Percentiles rank a stretch among this genome's conserved stretches.
Conservation (phyloP, 1,140 invertebrate species). For the Cyclina sinensis region DNA sequence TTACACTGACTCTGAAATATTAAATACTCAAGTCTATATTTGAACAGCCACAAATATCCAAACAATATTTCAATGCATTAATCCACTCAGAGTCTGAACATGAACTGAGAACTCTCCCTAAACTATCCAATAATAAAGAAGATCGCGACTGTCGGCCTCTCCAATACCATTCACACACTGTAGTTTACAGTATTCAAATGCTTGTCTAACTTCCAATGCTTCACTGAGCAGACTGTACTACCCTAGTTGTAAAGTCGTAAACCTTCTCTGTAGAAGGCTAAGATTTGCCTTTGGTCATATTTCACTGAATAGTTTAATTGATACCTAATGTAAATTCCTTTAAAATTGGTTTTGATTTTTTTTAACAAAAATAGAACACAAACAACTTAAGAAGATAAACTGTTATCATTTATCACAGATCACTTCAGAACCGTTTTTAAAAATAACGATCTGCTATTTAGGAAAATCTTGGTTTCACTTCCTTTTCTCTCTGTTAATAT, state of each 20-base stretch:
- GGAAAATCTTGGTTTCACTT: too few relatives aligned
- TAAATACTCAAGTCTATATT: conserved; percentile 26
- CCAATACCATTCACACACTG: conserved; percentile 25
- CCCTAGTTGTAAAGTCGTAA: background rate
- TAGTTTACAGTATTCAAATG: background rate
- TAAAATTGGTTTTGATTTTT: conserved; percentile 15
- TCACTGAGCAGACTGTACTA: conserved; percentile 16
- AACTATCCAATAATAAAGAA: conserved; percentile 25
- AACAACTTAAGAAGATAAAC: too few relatives aligned
- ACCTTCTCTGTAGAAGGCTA: background rate
- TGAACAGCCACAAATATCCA: conserved; percentile 42
- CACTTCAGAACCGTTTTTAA: too few relatives aligned
- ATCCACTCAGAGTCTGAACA: background rate
- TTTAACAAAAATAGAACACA: conserved; percentile 8
- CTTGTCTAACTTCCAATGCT: conserved; percentile 28
- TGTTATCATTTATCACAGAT: too few relatives aligned
- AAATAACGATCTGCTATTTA: too few relatives aligned
- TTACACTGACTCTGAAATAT: background rate
- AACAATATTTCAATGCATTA: conserved; percentile 28
- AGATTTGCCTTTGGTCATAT: conserved; percentile 51
- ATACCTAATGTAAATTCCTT: conserved; percentile 10
- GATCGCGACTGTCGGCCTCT: background rate
- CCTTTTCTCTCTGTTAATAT: too few relatives aligned
- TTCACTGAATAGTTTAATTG: conserved; percentile 38
- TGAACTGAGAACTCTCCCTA: conserved; percentile 24